Base-by-base conservation (phyloP, 2,113 vertebrate genomes). In the Junco hyemalis region DNA sequence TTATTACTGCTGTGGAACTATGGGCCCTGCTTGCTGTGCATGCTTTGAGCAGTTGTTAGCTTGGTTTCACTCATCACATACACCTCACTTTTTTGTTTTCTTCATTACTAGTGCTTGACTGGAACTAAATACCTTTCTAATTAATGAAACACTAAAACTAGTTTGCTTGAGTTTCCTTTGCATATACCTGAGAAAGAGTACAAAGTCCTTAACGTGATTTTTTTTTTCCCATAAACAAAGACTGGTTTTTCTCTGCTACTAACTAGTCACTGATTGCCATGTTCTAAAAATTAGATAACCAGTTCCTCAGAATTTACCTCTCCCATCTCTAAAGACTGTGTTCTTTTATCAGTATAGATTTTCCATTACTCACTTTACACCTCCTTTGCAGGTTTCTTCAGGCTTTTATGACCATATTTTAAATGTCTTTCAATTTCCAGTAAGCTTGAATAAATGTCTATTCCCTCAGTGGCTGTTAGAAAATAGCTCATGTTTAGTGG, bases 391-490 rank as follows among this genome's bases (percentile, higher is more conserved):
- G 38, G 24, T 73, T 95, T 92, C 28, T 92, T 90, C 42, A 64
- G 74, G 68, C 24, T 88, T 91, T 95, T 93, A 88, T 68, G 79
- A 86, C 57, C 14, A 2, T 83, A 50, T 86, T 90, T 80, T 77
- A 88, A 93, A 90, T 81, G 64, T 60, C 59, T 81, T 88, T 96
- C 81, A 66, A 8, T 88, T 96, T 92, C 51, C 59, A 64, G 64
- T 95, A 93, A 90, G 47, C 82, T 86, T 93, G 68, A 93, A 94
- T 87, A 92, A 96, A 94, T 74, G 92, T 88, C 88, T 96, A 18
- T 86, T 97, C 88, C 76, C 90, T 81, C 6, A 44, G 88, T 88
- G 86, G 87, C 80, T 74, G 40, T 92, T 97, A 90, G 45, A 79
- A 95, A 92, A 83, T 66, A 77, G 68, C 35, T 93, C 12, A 47